Evolutionary conservation across 2,113 vertebrate genomes (phyloP), one percentile per base, ranked within the genome.

Genomic region (Austrofundulus limnaeus): DNA sequence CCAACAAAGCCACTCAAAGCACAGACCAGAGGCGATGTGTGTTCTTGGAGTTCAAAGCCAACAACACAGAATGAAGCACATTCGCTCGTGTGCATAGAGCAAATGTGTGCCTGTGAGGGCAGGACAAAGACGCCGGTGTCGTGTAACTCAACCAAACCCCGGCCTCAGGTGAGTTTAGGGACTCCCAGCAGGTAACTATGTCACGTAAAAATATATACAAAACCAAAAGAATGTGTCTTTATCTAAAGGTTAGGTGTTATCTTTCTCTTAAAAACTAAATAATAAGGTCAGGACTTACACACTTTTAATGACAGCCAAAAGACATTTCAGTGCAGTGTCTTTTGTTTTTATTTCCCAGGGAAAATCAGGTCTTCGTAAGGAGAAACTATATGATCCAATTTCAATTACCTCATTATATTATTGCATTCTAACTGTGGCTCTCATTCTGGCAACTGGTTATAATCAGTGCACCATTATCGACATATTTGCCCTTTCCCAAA

Each of bases 51-150:
- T 86, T 85, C 83, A 85, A 84, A 88, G 83, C 56, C 25, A 70
- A 31, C 34, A 51, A 39, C 23, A 69, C 63, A 70, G 69, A 79
- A 77, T 71, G 28, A n/a, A 66, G 50, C 23, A 43, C 16, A 61
- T 84, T 72, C 73, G 66, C 75, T 39, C 11, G 51, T 56, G 75
- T 80, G 69, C 69, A 61, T 67, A 67, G 46, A 65, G 72, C 54
- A 34, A 46, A 65, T 83, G 68, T 75, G 71, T 23, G 70, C 50
- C 55, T 75, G 34, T 72, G 75, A 58, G 51, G n/a, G 41, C 65
- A 45, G 70, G 49, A 90, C 83, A 87, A 87, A 85, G 60, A 68
- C 47, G 39, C 39, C 1, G 80, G 86, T 80, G 78, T 86, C 77
- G 2, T 77, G 82, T 88, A 80, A 62, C 89, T 53, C 17, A 21